Conservation (phyloP, 2,888 invertebrate species). For the Stenotaenia linearis region DNA sequence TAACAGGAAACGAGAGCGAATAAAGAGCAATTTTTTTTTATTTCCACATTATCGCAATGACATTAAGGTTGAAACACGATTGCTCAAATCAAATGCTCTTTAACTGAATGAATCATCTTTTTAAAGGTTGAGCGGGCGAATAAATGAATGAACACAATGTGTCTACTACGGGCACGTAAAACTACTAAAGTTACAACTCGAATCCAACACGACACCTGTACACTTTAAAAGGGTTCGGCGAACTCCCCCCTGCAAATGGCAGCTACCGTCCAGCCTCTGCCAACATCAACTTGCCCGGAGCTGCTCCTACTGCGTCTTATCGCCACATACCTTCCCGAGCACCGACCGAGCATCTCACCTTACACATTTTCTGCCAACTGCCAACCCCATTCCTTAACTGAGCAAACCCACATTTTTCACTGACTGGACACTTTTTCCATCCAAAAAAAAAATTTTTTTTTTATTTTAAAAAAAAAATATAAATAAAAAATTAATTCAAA, state of each 20-base stretch:
- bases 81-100: slow-evolving; percentile 12
- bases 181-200: neutral
- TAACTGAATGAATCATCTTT: slow-evolving; percentile 14
- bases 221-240: neutral
- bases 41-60: neutral
- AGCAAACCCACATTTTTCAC: neutral
- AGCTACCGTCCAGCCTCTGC: slow-evolving; percentile 12
- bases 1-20: slow-evolving; percentile 2
- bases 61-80: neutral
- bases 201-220: neutral
- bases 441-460: neutral
- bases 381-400: neutral
- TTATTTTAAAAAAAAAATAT: neutral
- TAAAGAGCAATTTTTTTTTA: neutral
- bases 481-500: neutral
- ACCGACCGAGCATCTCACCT: slow-evolving; percentile 26
- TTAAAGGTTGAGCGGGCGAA: neutral
- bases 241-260: neutral
- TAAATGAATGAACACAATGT: slow-evolving; percentile 11
- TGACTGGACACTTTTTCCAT: slow-evolving; percentile 24
- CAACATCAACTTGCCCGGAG: slow-evolving; percentile 1
- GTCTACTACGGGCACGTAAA: neutral
- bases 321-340: slow-evolving; percentile 24
- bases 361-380: slow-evolving; percentile 26
- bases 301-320: neutral